Evolutionary conservation across 2,797 vertebrate genomes (phyloP).

Genomic region (Spinus pinus): DNA sequence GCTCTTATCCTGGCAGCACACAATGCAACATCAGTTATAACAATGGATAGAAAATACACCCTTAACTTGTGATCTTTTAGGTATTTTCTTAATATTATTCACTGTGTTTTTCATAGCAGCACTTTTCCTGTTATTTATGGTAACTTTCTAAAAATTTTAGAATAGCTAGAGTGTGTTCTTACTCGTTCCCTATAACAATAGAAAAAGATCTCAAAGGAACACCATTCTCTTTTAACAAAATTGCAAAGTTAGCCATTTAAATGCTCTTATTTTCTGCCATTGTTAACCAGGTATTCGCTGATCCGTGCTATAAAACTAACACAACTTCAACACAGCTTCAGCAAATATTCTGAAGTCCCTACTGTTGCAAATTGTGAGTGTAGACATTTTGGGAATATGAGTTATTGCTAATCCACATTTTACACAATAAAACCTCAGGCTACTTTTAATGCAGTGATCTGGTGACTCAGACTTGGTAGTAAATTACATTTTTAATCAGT

Average conservation of each 20-base stretch:
- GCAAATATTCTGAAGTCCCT: not conserved
- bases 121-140: not conserved
- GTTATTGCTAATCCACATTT: not conserved
- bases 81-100: slow-evolving; percentile 1
- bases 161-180: not conserved
- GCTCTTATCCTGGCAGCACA: not conserved
- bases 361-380: not conserved
- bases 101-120: not conserved
- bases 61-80: slow-evolving; percentile 17
- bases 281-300: not conserved
- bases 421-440: not conserved
- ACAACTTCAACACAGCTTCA: not conserved
- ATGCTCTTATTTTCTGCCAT: not conserved
- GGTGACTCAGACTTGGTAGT: slow-evolving; percentile 7
- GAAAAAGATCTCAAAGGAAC: not conserved
- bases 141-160: not conserved
- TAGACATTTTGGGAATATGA: not conserved
- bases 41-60: not conserved
- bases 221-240: not conserved
- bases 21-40: slow-evolving; percentile 19
- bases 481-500: slow-evolving; percentile 60
- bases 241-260: not conserved
- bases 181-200: not conserved
- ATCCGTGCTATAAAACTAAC: not conserved
- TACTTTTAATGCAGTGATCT: not conserved